phyloP scores from a whole-genome alignment of 2,888 invertebrate genomes.

The Sclerodermus sp. region DNA sequence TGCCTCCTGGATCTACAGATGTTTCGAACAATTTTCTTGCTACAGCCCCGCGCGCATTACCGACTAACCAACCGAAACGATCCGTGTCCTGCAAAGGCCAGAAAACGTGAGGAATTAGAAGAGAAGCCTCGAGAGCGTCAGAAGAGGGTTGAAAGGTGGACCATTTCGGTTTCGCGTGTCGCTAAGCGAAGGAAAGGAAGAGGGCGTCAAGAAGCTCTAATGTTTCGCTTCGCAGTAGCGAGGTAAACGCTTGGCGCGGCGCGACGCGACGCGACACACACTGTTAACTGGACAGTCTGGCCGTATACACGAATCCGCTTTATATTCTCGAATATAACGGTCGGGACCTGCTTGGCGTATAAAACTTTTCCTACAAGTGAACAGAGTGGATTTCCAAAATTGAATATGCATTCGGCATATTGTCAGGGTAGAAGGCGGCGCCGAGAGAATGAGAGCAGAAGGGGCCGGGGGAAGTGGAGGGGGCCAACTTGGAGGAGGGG shows the following conservation, averaged over 20 bases:
- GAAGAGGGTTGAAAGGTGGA: neutral
- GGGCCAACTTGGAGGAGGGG: slow-evolving; percentile 8
- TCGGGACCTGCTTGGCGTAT: slow-evolving; percentile 13
- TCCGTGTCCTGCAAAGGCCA: neutral
- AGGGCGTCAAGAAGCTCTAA: slow-evolving; percentile 7
- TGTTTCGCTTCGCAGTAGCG: neutral
- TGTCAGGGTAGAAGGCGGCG: slow-evolving; percentile 13
- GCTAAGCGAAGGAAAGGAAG: neutral
- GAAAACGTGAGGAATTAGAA: too few relatives aligned
- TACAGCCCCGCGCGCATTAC: slow-evolving; percentile 5
- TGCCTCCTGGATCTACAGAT: too few relatives aligned
- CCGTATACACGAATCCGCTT: slow-evolving; percentile 2
- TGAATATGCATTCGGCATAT: slow-evolving; percentile 37
- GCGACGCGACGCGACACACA: neutral
- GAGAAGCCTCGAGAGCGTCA: too few relatives aligned
- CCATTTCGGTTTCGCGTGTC: slow-evolving; percentile 4
- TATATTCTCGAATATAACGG: slow-evolving; percentile 18
- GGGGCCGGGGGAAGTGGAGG: slow-evolving; percentile 6
- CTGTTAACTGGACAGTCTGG: slow-evolving; percentile 6
- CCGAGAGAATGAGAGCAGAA: slow-evolving; percentile 2
- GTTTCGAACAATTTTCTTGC: slow-evolving; percentile 9
- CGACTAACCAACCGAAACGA: slow-evolving; percentile 27
- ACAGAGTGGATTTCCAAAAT: slow-evolving; percentile 32
- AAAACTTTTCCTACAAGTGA: slow-evolving; percentile 23
- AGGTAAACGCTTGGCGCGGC: neutral